Percentiles rank a stretch among this genome's conserved stretches.
These are phyloP conservation scores for Pogonophryne albipinna DNA, from an alignment of 2,797 vertebrate genomes.

Conservation along the genomic window DNA sequence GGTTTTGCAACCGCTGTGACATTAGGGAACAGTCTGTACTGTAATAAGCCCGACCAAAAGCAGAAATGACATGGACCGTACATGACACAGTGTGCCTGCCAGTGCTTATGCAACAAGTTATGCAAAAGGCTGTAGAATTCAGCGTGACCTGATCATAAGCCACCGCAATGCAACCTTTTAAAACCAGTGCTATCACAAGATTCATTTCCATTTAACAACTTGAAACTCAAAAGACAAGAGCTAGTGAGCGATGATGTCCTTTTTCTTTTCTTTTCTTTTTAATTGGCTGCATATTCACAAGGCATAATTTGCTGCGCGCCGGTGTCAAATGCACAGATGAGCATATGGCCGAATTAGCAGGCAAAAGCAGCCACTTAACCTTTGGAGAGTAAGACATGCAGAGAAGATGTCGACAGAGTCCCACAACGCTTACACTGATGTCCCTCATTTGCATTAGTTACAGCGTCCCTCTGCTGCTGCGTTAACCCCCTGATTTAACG, in stretches of 20 bases:
- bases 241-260: conserved; percentile 11
- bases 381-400: conserved; percentile 66
- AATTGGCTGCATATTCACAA: conserved; percentile 67
- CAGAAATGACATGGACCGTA: conserved; percentile 72
- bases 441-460: conserved; percentile 73
- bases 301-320: conserved; percentile 49
- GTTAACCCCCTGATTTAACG: conserved; percentile 56
- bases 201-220: conserved; percentile 41
- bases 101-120: conserved; percentile 81
- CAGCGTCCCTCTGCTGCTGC: conserved; percentile 43
- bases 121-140: conserved; percentile 70
- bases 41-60: conserved; percentile 74
- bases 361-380: conserved; percentile 77
- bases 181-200: conserved; percentile 35
- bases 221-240: conserved; percentile 14
- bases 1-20: conserved; percentile 81
- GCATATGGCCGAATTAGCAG: conserved; percentile 76
- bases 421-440: conserved; percentile 39
- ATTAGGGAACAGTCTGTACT: conserved; percentile 84
- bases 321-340: conserved; percentile 70
- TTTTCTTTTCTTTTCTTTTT: conserved; percentile 10
- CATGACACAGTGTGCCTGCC: conserved; percentile 75
- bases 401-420: conserved; percentile 62
- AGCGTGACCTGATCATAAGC: conserved; percentile 63
- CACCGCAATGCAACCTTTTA: conserved; percentile 49